These are phyloP conservation scores for Drosophila simulans DNA, from an alignment of 1,140 invertebrate genomes.

Conservation along the genomic window DNA sequence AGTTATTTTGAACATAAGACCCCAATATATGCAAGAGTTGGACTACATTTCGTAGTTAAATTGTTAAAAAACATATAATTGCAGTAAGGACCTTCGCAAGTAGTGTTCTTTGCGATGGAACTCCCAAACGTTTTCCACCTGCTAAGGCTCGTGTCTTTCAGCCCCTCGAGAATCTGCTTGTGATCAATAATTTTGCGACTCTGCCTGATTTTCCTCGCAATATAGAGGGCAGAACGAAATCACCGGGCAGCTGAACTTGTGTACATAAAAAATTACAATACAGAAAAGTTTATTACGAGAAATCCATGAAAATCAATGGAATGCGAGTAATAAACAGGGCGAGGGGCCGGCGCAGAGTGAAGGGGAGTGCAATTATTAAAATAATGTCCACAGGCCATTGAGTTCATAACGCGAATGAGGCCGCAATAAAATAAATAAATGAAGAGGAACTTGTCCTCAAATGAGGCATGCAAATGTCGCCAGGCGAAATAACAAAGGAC, in stretches of 20 bases:
- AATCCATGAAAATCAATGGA: conserved; percentile 83
- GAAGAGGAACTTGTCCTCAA: conserved; percentile 81
- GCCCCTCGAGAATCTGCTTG: neutral
- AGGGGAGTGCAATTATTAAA: conserved; percentile 75
- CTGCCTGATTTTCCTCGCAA: neutral
- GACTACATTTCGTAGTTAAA: too few species aligned
- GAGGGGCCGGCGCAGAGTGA: neutral
- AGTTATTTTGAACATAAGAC: too few species aligned
- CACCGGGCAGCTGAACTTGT: conserved; percentile 4
- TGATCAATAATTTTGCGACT: conserved; percentile 3
- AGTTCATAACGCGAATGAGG: conserved; percentile 84
- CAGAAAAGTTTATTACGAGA: conserved; percentile 69
- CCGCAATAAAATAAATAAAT: conserved; percentile 85
- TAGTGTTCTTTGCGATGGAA: too few species aligned
- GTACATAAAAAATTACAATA: conserved; percentile 70
- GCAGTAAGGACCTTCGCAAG: too few species aligned
- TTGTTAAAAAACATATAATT: too few species aligned
- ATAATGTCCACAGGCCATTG: conserved; percentile 83
- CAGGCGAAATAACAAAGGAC: conserved; percentile 41
- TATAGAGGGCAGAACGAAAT: neutral
- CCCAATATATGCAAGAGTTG: neutral
- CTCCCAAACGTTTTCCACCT: too few species aligned
- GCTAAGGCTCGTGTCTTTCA: too few species aligned
- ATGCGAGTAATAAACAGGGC: conserved; percentile 76
- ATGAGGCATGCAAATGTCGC: conserved; percentile 79